A percentile compares a stretch with the other conserved stretches of the same genome.
phyloP scores from a whole-genome alignment of 2,113 vertebrate species.

The Herpailurus yagouaroundi region DNA sequence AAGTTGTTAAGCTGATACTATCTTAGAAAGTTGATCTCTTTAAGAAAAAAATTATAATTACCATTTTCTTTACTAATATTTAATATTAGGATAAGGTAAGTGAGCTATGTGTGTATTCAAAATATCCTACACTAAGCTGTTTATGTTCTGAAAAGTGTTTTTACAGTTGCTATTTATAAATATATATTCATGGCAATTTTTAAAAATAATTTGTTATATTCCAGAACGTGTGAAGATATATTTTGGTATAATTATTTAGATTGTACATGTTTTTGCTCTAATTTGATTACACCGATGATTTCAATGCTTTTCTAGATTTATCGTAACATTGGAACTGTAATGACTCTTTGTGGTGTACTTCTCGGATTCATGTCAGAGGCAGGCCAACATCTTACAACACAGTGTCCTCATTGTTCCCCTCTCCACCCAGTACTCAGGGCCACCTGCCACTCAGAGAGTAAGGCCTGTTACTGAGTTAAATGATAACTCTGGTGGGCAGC shows the following conservation, averaged over 20 bases:
- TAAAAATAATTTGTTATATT: slow-evolving; percentile 55
- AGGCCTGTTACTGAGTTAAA: neutral
- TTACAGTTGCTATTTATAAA: slow-evolving; percentile 49
- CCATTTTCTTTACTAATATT: slow-evolving; percentile 13
- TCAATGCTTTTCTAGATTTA: neutral
- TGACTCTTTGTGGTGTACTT: neutral
- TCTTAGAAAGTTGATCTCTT: neutral
- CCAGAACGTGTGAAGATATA: slow-evolving; percentile 23
- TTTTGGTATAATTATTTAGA: slow-evolving; percentile 47
- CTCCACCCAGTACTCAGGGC: neutral
- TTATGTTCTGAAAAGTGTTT: slow-evolving; percentile 54
- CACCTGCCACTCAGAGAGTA: neutral
- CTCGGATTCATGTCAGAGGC: neutral
- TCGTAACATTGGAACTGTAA: neutral
- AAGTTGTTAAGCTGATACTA: neutral
- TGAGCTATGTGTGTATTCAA: neutral
- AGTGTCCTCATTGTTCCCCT: neutral
- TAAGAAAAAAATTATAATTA: slow-evolving; percentile 3
- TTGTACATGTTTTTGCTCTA: neutral
- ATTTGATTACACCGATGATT: neutral
- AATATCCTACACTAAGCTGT: neutral
- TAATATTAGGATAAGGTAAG: neutral
- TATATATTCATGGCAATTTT: neutral
- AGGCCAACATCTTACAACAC: neutral
- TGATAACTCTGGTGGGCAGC: neutral